Conservation (phyloP, 1,140 invertebrate genomes). For the Pseudomyrmex pallidus region DNA sequence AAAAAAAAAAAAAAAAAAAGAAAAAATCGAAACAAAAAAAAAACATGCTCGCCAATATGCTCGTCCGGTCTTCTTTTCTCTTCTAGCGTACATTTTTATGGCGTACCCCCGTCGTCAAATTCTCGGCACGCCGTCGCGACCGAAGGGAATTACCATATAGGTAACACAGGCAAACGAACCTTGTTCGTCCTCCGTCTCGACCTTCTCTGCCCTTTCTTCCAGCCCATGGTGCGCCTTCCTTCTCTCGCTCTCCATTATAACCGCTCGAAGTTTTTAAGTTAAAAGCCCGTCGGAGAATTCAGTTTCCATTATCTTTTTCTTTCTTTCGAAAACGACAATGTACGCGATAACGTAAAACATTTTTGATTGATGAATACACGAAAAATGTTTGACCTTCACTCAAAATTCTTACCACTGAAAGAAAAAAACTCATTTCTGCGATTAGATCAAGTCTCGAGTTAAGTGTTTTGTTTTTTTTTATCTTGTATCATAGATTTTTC, state of each 20-base stretch:
- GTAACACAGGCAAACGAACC: slow-evolving; percentile 61
- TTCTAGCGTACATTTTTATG: slow-evolving; percentile 59
- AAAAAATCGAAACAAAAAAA: not conserved
- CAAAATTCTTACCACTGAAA: no score
- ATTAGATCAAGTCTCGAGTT: not conserved
- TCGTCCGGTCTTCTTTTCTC: slow-evolving; percentile 47
- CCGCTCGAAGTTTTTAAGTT: slow-evolving; percentile 49
- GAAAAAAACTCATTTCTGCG: not conserved
- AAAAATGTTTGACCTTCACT: no score
- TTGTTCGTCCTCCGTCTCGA: slow-evolving; percentile 54
- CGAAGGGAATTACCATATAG: slow-evolving; percentile 69
- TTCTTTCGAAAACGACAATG: slow-evolving; percentile 18
- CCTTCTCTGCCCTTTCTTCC: slow-evolving; percentile 58
- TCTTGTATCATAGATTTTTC: no score
- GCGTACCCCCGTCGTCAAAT: slow-evolving; percentile 61
- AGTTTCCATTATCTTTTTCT: slow-evolving; percentile 21
- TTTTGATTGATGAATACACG: no score
- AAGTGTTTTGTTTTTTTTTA: no score
- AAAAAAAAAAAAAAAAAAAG: no score
- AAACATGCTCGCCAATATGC: slow-evolving; percentile 16
- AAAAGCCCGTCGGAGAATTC: slow-evolving; percentile 46
- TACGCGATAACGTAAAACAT: not conserved
- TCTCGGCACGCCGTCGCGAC: slow-evolving; percentile 58
- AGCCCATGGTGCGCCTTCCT: slow-evolving; percentile 35
- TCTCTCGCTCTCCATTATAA: slow-evolving; percentile 39